A percentile compares a stretch with the other conserved stretches of the same genome.
phyloP scores from a whole-genome alignment of 2,797 vertebrate species.

The Naso thynnoides region DNA sequence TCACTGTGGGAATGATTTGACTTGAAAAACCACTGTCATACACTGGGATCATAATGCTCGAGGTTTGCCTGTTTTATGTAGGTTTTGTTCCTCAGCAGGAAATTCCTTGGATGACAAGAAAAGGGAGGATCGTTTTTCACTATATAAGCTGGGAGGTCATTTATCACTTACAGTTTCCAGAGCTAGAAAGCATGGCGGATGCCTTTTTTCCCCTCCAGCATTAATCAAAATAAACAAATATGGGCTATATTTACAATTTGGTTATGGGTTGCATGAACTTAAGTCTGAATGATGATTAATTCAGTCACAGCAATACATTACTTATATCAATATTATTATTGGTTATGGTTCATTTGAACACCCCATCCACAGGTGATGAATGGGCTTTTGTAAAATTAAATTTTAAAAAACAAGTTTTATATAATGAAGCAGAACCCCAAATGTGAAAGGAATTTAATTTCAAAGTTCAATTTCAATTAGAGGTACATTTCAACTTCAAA shows the following conservation, averaged over 20 bases:
- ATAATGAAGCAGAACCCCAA: constrained; percentile 2
- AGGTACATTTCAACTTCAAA: constrained; percentile 33
- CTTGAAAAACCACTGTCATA: constrained; percentile 38
- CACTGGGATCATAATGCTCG: constrained; percentile 38
- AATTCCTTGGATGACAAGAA: constrained; percentile 42
- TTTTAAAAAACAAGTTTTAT: background rate
- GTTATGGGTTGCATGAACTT: constrained; percentile 16
- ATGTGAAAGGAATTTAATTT: constrained; percentile 17
- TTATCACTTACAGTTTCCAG: constrained; percentile 28
- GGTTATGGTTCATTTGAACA: background rate
- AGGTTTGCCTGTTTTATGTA: constrained; percentile 43
- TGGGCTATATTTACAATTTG: constrained; percentile 30
- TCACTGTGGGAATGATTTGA: constrained; percentile 44
- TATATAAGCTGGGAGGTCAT: constrained; percentile 29
- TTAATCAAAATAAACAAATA: constrained; percentile 55
- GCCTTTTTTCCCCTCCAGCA: constrained; percentile 10
- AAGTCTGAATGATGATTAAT: constrained; percentile 9
- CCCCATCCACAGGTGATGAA: background rate
- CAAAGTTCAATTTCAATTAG: constrained; percentile 42
- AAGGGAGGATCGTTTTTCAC: background rate
- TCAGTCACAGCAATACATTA: background rate
- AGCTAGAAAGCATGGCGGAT: constrained; percentile 31
- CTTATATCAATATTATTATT: background rate
- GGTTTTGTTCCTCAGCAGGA: constrained; percentile 23
- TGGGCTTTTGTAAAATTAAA: background rate